Base-by-base conservation (phyloP, 2,113 vertebrate genomes). In the Oostethus manadensis region DNA sequence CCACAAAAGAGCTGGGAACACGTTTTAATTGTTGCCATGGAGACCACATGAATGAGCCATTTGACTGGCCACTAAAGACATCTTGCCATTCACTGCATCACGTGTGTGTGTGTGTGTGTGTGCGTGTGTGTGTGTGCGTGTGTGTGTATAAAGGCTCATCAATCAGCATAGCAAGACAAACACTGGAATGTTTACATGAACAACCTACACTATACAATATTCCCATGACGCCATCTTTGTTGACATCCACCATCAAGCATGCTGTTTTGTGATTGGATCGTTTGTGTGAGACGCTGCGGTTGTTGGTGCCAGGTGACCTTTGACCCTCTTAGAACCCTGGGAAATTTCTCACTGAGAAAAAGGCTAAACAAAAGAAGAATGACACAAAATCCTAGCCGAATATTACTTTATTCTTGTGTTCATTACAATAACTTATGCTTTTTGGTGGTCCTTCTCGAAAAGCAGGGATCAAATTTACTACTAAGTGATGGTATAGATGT, bases 1-100 rank as follows among this genome's bases (percentile, higher is more conserved):
- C 90, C 90, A 96, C 93, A 96, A 97, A 94, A 85, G 87, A 87
- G 43, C 90, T 90, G 86, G 93, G 92, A 93, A 95, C 93, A 92
- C 89, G 92, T 92, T 95, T 77, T 95, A 95, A 95, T 94, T 94
- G 93, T 94, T 87, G 86, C 92, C 94, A 95, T 96, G 93, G 94
- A 90, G 93, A 96, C 93, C 88, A 89, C 87, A 93, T 96, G 93
- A 96, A 96, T 95, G 95, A 95, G 93, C 92, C 89, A 89, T 94
- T 96, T 96, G 96, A 93, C 94, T 78, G 92, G 92, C 88, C 92
- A 87, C 91, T 93, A 91, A 90, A 93, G 92, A 93, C 91, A 87
- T 88, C 88, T 89, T 87, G 88, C 58, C 91, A 93, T 92, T 94
- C 91, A 94, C 47, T 3, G 29, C 70, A 66, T 72, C 61, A 50